Conservation (phyloP, 2,113 vertebrate species). For the Dipodomys merriami region DNA sequence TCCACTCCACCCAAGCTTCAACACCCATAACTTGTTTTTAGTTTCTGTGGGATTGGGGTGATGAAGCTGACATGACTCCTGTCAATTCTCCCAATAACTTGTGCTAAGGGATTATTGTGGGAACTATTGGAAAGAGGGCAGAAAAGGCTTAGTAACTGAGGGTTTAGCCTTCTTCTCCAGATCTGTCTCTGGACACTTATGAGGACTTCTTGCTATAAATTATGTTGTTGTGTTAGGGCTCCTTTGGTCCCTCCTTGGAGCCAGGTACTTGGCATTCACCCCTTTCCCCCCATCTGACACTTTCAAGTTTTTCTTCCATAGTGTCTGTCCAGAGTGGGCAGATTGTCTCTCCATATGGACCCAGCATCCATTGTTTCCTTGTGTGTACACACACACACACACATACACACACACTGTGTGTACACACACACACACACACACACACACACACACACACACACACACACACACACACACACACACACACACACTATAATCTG, state of each 20-base stretch:
- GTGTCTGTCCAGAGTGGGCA: background rate
- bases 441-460: background rate
- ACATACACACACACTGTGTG: too few species aligned
- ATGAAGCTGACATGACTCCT: constrained; percentile 81
- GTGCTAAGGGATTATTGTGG: background rate
- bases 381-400: background rate
- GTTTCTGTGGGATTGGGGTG: constrained; percentile 80
- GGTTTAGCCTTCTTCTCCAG: background rate
- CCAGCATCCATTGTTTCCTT: constrained; percentile 36
- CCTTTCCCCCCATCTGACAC: constrained; percentile 13
- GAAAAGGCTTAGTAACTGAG: background rate
- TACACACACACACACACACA: too few species aligned
- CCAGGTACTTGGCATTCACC: background rate
- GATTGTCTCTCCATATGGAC: background rate
- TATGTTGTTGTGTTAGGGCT: background rate
- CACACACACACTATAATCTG: background rate
- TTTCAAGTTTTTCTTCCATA: constrained; percentile 21
- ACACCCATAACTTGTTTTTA: constrained; percentile 20
- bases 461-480: too few species aligned
- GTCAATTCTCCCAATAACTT: constrained; percentile 74
- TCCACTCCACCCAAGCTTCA: background rate
- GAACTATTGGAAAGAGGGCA: background rate
- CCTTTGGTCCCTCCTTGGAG: background rate
- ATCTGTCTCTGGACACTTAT: background rate
- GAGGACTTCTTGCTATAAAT: background rate